A percentile compares a stretch with the other conserved stretches of the same genome.
Evolutionary conservation across 2,113 vertebrate species (phyloP).

Genomic region (Piaya cayana): DNA sequence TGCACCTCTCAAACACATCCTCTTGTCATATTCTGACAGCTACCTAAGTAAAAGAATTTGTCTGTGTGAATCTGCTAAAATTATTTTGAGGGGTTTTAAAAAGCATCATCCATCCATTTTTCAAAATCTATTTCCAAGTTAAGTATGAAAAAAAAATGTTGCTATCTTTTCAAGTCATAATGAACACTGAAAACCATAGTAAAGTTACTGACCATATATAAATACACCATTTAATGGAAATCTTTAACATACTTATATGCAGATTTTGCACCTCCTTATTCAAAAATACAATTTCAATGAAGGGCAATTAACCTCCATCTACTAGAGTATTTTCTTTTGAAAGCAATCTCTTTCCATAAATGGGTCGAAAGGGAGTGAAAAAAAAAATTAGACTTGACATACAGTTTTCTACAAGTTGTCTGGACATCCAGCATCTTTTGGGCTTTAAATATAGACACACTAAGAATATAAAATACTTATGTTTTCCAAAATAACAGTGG

Average conservation of each 20-base stretch:
- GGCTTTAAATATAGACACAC: slow-evolving; percentile 48
- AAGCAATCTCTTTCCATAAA: not conserved
- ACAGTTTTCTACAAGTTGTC: slow-evolving; percentile 15
- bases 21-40: not conserved
- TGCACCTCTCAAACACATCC: not conserved
- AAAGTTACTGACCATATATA: not conserved
- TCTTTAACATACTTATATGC: not conserved
- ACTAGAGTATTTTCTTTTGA: not conserved
- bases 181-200: not conserved
- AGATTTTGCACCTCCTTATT: not conserved
- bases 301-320: not conserved
- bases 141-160: not conserved
- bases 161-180: not conserved
- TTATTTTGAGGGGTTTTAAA: not conserved
- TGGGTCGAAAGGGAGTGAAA: accelerated
- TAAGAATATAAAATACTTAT: slow-evolving; percentile 29
- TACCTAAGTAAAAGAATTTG: not conserved
- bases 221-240: not conserved
- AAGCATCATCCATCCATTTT: not conserved
- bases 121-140: not conserved
- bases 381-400: not conserved
- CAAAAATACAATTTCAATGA: not conserved
- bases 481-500: slow-evolving; percentile 55
- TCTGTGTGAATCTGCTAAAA: not conserved
- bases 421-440: slow-evolving; percentile 43